Percentiles rank a stretch among this genome's conserved stretches.
Evolutionary conservation across 2,888 invertebrate species (phyloP).

Genomic region (Polia nebulosa): DNA sequence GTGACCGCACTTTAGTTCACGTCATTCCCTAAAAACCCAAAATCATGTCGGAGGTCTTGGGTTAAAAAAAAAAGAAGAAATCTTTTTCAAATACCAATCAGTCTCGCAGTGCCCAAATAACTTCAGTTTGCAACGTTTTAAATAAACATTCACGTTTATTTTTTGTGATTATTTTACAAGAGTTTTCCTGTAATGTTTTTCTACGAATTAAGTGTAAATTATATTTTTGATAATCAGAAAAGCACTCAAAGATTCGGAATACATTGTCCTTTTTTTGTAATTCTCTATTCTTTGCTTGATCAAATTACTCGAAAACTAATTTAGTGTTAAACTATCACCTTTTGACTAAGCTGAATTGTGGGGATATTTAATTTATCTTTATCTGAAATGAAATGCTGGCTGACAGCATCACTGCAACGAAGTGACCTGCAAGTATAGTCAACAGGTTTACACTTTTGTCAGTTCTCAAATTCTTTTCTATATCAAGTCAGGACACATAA

Average conservation of each 20-base stretch:
- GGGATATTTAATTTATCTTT: slow-evolving; percentile 4
- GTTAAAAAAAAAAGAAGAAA: too few relatives aligned
- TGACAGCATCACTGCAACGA: slow-evolving; percentile 3
- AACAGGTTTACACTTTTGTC: not conserved
- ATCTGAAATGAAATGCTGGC: not conserved
- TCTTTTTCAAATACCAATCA: too few relatives aligned
- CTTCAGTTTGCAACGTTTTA: not conserved
- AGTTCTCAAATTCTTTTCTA: not conserved
- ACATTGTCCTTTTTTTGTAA: slow-evolving; percentile 43
- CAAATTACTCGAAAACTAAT: slow-evolving; percentile 17
- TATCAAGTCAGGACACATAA: not conserved
- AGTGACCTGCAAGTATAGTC: not conserved
- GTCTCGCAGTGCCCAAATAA: slow-evolving; percentile 10
- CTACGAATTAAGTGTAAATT: slow-evolving; percentile 4
- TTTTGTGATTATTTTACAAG: slow-evolving; percentile 14
- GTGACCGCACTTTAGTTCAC: too few relatives aligned
- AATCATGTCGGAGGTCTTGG: too few relatives aligned
- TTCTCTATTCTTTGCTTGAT: not conserved
- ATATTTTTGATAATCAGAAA: slow-evolving; percentile 72
- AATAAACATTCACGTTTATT: slow-evolving; percentile 31
- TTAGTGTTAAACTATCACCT: slow-evolving; percentile 8
- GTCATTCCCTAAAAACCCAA: too few relatives aligned
- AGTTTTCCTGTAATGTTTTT: slow-evolving; percentile 44
- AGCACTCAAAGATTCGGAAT: slow-evolving; percentile 79
- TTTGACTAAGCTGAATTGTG: not conserved